Evolutionary conservation across 2,113 vertebrate species (phyloP), one percentile per base, ranked within the genome.

Genomic region (Atherinomorus stipes): DNA sequence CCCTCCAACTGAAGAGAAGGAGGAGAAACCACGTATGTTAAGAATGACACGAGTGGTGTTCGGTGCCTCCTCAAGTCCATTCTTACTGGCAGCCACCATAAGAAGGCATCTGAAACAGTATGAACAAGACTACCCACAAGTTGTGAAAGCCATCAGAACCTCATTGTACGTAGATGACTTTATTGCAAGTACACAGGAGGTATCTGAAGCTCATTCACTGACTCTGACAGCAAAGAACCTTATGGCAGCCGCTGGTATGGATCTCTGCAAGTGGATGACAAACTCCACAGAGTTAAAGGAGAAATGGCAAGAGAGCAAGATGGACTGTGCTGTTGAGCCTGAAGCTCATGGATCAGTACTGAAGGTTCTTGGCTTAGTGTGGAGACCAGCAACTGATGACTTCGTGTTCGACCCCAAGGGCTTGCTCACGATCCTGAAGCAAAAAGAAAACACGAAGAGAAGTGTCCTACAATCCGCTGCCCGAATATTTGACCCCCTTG

Each of bases 91-190:
- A 16, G 52, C 74, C 11, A 78, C 53, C 7, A 61, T 61, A n/a
- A 66, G 76, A 25, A 56, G 66, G 15, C 74, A 63, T 26, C 25
- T 65, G 44, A 44, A 10, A 56, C 31, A 61, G 53, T 69, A 64
- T 12, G 16, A 72, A 25, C 2, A 1, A 49, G 26, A 60, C 25
- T 25, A 78, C 5, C 52, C 58, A 56, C 0, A 71, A 47, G 64
- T 52, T 28, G 64, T 57, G 56, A 31, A 82, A 11, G 26, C 3
- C 19, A 37, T 73, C 18, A 75, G 18, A 19, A 25, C 72, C 54
- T 84, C 58, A 15, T 65, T 87, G 1, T 73, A 84, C 58, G 67
- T 84, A 15, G 74, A 63, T 52, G 19, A 80, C 26, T 80, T 49
- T 9, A 73, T 85, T 61, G 0, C 22, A 44, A n/a, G n/a, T n/a